These are phyloP conservation scores for Rhinolophus sinicus DNA, from an alignment of 2,113 vertebrate genomes.

Conservation along the genomic window DNA sequence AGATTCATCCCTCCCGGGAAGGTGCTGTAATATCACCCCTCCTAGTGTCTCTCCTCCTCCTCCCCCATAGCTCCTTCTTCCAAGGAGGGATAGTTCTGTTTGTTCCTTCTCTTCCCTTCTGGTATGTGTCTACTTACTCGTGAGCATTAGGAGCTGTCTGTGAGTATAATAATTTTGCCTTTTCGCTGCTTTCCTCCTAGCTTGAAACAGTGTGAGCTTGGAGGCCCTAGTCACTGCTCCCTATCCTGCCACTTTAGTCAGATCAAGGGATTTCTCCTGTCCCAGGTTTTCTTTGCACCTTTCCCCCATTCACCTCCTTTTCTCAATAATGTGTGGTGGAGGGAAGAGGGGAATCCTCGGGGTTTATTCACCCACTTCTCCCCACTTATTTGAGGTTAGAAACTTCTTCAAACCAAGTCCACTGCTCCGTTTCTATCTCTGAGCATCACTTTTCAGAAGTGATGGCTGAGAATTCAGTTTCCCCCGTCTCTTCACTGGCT, in stretches of 20 bases:
- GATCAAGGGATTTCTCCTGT: no score
- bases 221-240: not conserved
- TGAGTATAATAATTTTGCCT: not conserved
- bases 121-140: not conserved
- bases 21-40: not conserved
- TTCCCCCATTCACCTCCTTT: not conserved
- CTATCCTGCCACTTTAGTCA: no score
- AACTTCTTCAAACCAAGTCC: not conserved
- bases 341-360: not conserved
- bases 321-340: not conserved
- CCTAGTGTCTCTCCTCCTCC: fast-evolving
- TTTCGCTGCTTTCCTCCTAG: not conserved
- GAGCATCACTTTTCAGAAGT: not conserved
- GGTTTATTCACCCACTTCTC: not conserved
- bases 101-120: not conserved
- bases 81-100: no score
- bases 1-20: not conserved
- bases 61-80: not conserved
- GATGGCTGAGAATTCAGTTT: no score
- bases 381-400: not conserved
- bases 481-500: not conserved
- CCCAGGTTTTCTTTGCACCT: not conserved
- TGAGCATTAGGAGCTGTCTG: not conserved
- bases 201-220: not conserved
- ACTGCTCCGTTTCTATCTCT: not conserved